Percentiles rank a stretch among this genome's conserved stretches.
Evolutionary conservation across 1,140 invertebrate species (phyloP).

Genomic region (Stenopsyche tienmushanensis): DNA sequence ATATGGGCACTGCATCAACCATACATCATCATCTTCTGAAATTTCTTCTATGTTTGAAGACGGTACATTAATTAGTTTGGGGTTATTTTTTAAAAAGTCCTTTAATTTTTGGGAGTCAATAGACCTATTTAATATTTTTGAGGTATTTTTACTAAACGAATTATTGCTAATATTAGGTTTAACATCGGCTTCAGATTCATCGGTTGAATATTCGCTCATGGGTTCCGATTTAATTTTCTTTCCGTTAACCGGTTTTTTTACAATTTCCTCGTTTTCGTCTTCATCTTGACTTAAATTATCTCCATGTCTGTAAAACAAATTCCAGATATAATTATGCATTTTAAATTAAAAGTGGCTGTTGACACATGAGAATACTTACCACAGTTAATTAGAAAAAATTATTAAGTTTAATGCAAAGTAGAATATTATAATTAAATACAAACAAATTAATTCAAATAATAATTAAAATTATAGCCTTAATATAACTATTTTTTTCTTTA

Average conservation of each 20-base stretch:
- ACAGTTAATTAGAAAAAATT: not conserved
- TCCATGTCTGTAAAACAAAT: not conserved
- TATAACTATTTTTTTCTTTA: not conserved
- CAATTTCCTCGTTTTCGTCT: not conserved
- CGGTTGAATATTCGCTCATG: not conserved
- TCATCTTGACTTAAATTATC: not conserved
- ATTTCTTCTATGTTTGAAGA: not conserved
- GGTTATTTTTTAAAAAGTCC: constrained; percentile 7
- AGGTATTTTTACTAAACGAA: not conserved
- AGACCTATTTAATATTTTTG: not conserved
- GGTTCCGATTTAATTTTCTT: not conserved
- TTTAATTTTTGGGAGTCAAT: not conserved
- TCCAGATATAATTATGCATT: no score
- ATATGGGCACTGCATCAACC: constrained; percentile 33
- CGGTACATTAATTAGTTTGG: not conserved
- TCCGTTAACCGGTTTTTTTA: not conserved
- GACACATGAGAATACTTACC: not conserved
- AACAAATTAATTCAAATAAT: not conserved
- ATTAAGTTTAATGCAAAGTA: not conserved
- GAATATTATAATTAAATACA: not conserved
- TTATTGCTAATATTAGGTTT: not conserved
- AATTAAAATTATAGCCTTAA: not conserved
- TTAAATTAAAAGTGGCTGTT: no score
- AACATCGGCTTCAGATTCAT: not conserved
- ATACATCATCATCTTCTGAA: constrained; percentile 34